Percentiles rank a stretch among this genome's conserved stretches.
These are phyloP conservation scores for Parapsyche elsis DNA, from an alignment of 1,140 invertebrate species.

Conservation along the genomic window DNA sequence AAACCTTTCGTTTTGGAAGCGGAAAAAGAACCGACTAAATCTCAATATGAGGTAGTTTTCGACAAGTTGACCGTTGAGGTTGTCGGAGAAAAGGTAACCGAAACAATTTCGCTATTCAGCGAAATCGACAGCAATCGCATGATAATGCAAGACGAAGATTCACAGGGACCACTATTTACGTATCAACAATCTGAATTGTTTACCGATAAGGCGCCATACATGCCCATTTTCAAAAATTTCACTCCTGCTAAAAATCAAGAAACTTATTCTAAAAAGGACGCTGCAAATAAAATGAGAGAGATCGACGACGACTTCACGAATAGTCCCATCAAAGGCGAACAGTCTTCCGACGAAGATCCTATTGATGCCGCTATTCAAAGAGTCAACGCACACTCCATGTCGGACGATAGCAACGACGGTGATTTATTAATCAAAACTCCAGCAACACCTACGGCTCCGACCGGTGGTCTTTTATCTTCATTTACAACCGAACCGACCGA, in stretches of 20 bases:
- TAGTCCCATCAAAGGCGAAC: conserved; percentile 67
- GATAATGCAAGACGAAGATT: conserved; percentile 70
- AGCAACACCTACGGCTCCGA: conserved; percentile 47
- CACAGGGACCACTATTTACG: conserved; percentile 71
- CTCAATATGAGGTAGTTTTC: conserved; percentile 63
- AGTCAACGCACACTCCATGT: conserved; percentile 61
- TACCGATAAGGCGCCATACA: conserved; percentile 62
- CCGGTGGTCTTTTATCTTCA: conserved; percentile 38
- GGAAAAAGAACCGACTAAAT: conserved; percentile 54
- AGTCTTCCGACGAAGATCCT: conserved; percentile 70
- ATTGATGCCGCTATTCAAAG: conserved; percentile 67
- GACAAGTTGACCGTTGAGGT: conserved; percentile 66
- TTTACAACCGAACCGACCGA: conserved; percentile 34
- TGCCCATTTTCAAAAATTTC: conserved; percentile 67
- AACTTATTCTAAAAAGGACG: conserved; percentile 67
- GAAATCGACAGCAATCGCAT: conserved; percentile 68
- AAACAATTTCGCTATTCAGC: conserved; percentile 63
- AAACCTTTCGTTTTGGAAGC: conserved; percentile 52
- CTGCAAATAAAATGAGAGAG: conserved; percentile 65
- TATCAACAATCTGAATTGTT: conserved; percentile 70
- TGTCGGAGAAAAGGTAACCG: conserved; percentile 46
- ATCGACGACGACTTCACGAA: conserved; percentile 67
- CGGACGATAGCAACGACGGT: conserved; percentile 62
- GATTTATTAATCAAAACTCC: conserved; percentile 58
- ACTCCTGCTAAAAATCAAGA: conserved; percentile 67